Evolutionary conservation across 2,888 invertebrate species (phyloP).

Genomic region (Lissonota sp.): DNA sequence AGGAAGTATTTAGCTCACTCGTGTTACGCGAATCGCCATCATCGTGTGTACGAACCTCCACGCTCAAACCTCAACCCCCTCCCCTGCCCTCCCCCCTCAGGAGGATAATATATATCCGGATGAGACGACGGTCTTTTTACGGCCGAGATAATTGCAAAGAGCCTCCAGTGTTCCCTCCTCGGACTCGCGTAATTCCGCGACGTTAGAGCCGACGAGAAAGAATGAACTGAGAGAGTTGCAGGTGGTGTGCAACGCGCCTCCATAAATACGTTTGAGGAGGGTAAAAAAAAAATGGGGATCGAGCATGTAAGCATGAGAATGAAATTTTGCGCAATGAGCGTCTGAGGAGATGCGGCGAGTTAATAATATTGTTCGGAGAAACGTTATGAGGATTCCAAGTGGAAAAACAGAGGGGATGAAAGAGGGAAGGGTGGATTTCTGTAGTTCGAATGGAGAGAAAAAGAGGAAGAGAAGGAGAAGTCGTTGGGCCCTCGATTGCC

Average conservation of each 20-base stretch:
- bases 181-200: slow-evolving; percentile 55
- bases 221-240: slow-evolving; percentile 49
- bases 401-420: not conserved
- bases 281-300: not conserved
- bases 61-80: slow-evolving; percentile 1
- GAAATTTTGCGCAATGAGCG: slow-evolving; percentile 36
- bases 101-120: slow-evolving; percentile 49
- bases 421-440: not conserved
- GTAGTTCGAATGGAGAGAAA: slow-evolving; percentile 61
- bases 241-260: slow-evolving; percentile 36
- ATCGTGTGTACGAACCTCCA: slow-evolving; percentile 31
- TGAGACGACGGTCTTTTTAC: slow-evolving; percentile 61
- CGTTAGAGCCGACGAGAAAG: slow-evolving; percentile 23
- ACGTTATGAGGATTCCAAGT: slow-evolving; percentile 24
- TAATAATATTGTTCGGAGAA: slow-evolving; percentile 73
- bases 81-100: not conserved
- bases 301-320: not conserved
- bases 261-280: not conserved
- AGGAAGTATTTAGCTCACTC: slow-evolving; percentile 61
- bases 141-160: slow-evolving; percentile 67
- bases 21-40: slow-evolving; percentile 47
- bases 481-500: slow-evolving; percentile 76
- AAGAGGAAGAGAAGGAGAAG: slow-evolving; percentile 76
- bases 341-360: slow-evolving; percentile 62
- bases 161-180: slow-evolving; percentile 60